phyloP scores from a whole-genome alignment of 2,888 invertebrate genomes.

The Cosmia pyralina region DNA sequence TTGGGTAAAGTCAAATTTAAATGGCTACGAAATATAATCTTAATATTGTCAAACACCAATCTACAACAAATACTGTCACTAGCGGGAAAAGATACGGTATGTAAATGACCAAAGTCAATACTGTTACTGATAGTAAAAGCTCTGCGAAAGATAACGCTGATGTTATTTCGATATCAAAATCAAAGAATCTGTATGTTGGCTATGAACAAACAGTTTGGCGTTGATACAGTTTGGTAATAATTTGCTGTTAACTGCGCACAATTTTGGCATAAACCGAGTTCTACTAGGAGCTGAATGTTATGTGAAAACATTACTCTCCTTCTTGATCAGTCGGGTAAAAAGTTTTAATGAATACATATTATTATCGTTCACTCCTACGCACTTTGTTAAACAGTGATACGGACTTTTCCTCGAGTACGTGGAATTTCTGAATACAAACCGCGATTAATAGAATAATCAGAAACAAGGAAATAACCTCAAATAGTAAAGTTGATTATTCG shows the following conservation, averaged over 20 bases:
- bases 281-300: not conserved
- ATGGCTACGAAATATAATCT: slow-evolving; percentile 34
- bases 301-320: not conserved
- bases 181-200: slow-evolving; percentile 52
- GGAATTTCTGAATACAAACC: not conserved
- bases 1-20: slow-evolving; percentile 35
- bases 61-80: slow-evolving; percentile 45
- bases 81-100: slow-evolving; percentile 51
- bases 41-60: slow-evolving; percentile 39
- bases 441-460: not conserved
- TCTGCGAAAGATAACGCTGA: slow-evolving; percentile 41
- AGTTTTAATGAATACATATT: slow-evolving; percentile 7
- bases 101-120: slow-evolving; percentile 59
- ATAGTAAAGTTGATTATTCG: slow-evolving; percentile 26
- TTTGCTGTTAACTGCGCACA: slow-evolving; percentile 4
- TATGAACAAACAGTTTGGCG: slow-evolving; percentile 7
- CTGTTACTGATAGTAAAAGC: slow-evolving; percentile 49
- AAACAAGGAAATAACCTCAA: slow-evolving; percentile 13
- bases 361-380: not conserved
- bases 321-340: too few relatives aligned
- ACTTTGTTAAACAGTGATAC: not conserved
- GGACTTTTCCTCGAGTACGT: slow-evolving; percentile 20
- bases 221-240: slow-evolving; percentile 3
- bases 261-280: not conserved
- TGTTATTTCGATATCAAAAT: slow-evolving; percentile 45